Evolutionary conservation across 2,888 invertebrate species (phyloP), one percentile per base, ranked within the genome.

Genomic region (Plemyria rubiginata): DNA sequence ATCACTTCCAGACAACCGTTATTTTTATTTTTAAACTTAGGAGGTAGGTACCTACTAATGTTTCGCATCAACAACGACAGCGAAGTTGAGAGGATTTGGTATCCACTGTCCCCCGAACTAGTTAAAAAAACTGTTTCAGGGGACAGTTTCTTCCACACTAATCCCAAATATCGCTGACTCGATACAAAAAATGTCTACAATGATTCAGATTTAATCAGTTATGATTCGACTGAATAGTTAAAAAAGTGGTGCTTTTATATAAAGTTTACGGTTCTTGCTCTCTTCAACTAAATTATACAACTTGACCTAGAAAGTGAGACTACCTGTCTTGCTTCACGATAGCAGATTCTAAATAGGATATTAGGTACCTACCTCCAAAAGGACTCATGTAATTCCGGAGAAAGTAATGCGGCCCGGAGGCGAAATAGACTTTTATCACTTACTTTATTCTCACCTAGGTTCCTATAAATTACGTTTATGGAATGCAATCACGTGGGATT

Each of bases 351-450:
- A 7, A 38, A 11, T 8, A 38, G 9, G 36, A 38, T 38, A 0
- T 1, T 38, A 36, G 4, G 29, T 29, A 32, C 32, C 5, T 4
- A 4, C 22, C 32, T n/a, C n/a, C 13, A 43, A 43, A 43, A 13
- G 15, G 36, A 36, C 8, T 28, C 36, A n/a, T n/a, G 8, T 54
- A 16, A 16, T 22, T n/a, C n/a, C n/a, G n/a, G 41, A 32, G 28
- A 38, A 40, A 15, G 38, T 55, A 48, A 38, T 22, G 55, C 9
- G 5, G 9, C 48, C 55, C 48, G 6, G 48, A 36, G 48, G 55
- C 13, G 13, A 55, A 38, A 48, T 55, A 48, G 38, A 40, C 48
- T 55, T 48, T 40, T 48, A 55, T 48, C 40, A 28, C 28, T 1
- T 8, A 12, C 5, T 29, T 40, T 13, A 8, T 4, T 43, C 6